Evolutionary conservation across 2,888 invertebrate species (phyloP).

Genomic region (Hydraecia micacea): DNA sequence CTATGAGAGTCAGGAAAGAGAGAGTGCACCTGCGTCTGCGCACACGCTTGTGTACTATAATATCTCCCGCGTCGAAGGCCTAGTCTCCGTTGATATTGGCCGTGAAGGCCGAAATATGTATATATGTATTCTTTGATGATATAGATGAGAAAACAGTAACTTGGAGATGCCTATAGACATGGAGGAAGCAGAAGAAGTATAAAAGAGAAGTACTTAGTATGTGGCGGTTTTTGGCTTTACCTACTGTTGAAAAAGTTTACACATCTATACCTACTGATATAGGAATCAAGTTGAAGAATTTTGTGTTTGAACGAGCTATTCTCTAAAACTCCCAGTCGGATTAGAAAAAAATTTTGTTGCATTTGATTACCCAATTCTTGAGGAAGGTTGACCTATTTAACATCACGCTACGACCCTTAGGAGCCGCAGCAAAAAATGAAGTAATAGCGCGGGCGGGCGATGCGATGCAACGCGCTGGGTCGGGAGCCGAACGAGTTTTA

Average conservation of each 20-base stretch:
- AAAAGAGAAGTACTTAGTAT: neutral
- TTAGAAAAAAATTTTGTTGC: neutral
- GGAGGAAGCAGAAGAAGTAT: neutral
- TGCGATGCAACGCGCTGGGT: neutral
- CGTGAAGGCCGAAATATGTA: neutral
- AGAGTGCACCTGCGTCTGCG: no score
- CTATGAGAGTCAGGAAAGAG: no score
- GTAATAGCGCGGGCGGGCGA: no score
- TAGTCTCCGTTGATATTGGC: neutral
- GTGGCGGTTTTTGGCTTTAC: neutral
- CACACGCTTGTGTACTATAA: no score
- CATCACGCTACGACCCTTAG: neutral
- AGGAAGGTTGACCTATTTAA: neutral
- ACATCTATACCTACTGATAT: neutral
- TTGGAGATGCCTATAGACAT: neutral
- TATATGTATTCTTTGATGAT: neutral
- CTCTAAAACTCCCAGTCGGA: neutral
- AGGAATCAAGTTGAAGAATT: neutral
- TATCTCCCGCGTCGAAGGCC: no score
- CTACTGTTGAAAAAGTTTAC: neutral
- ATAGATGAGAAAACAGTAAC: neutral
- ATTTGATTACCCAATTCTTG: neutral
- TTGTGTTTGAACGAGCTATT: neutral
- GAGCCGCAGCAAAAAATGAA: neutral
- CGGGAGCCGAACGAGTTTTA: neutral